Evolutionary conservation across 2,888 invertebrate species (phyloP), one percentile per base, ranked within the genome.

Genomic region (Drosophila dives): DNA sequence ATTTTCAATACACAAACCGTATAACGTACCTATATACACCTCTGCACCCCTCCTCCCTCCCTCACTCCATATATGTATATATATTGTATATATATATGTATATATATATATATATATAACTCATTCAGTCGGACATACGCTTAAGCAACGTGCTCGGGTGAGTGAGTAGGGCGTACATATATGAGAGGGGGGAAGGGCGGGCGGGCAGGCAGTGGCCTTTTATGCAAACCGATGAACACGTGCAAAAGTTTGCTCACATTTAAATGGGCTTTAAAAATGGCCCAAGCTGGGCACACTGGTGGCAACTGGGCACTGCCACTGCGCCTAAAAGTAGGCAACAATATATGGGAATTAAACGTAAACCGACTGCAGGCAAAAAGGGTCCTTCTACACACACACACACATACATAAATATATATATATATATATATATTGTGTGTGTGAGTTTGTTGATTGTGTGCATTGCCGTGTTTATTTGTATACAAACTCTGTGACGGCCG

Each of bases 1-100:
- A 91, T 91, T 91, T 91, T 91, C 91, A 91, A 91, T 91, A 86
- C 84, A 89, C 87, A 89, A 87, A 80, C 81, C 78, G 73, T 80
- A 82, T 73, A 81, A 77, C 77, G 73, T 71, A 49, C 67, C 65
- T 61, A 60, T 56, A 58, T 60, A 56, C 40, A 58, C 56, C 32
- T 23, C 34, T n/a, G 10, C 2, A 8, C 11, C 63, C 20, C 49
- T 1, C 49, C 11, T 2, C 8, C 36, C 11, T 50, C 10, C 15
- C 20, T 11, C 42, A 8, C 15, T 11, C 54, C 20, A 29, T 33
- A 12, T 45, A 26, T 15, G 45, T 38, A 59, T 32, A 59, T 32
- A 32, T 33, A 33, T 36, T 65, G 45, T 42, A 54, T 55, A 55
- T 40, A 49, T 64, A 54, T 48, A 29, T 62, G 17, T 54, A 10